Evolutionary conservation across 1,140 invertebrate species (phyloP).

Genomic region (Cyclina sinensis): DNA sequence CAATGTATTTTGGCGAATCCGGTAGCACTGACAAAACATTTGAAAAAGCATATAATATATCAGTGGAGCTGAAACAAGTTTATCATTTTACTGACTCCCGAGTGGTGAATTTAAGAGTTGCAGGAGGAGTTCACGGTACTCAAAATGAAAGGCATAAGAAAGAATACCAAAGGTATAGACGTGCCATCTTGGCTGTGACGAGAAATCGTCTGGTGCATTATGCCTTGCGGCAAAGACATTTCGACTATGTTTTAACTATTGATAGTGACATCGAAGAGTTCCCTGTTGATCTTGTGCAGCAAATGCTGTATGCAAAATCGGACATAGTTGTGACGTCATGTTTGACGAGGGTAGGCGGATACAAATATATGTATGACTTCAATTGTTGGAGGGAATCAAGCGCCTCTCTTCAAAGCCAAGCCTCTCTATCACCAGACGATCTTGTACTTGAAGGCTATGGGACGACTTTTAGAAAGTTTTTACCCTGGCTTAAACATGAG

Average conservation of each 20-base stretch:
- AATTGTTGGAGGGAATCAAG: slow-evolving; percentile 84
- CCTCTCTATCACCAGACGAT: slow-evolving; percentile 48
- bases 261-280: slow-evolving; percentile 79
- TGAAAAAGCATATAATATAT: slow-evolving; percentile 62
- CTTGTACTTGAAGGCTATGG: slow-evolving; percentile 82
- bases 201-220: slow-evolving; percentile 77
- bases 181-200: slow-evolving; percentile 79
- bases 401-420: slow-evolving; percentile 70
- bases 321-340: slow-evolving; percentile 79
- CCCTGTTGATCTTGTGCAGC: slow-evolving; percentile 79
- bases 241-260: slow-evolving; percentile 83
- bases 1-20: slow-evolving; percentile 82
- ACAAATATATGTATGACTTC: slow-evolving; percentile 77
- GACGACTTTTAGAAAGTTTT: slow-evolving; percentile 72
- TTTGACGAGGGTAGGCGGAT: slow-evolving; percentile 61
- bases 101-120: slow-evolving; percentile 74
- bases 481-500: slow-evolving; percentile 79
- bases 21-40: slow-evolving; percentile 79
- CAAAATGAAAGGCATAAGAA: slow-evolving; percentile 68
- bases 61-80: slow-evolving; percentile 65
- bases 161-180: slow-evolving; percentile 69
- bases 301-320: slow-evolving; percentile 77
- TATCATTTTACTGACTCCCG: slow-evolving; percentile 66
- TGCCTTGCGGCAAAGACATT: slow-evolving; percentile 48
- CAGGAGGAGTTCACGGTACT: slow-evolving; percentile 66